Base-by-base conservation (phyloP, 2,113 vertebrate genomes). In the Ardeotis arabs region DNA sequence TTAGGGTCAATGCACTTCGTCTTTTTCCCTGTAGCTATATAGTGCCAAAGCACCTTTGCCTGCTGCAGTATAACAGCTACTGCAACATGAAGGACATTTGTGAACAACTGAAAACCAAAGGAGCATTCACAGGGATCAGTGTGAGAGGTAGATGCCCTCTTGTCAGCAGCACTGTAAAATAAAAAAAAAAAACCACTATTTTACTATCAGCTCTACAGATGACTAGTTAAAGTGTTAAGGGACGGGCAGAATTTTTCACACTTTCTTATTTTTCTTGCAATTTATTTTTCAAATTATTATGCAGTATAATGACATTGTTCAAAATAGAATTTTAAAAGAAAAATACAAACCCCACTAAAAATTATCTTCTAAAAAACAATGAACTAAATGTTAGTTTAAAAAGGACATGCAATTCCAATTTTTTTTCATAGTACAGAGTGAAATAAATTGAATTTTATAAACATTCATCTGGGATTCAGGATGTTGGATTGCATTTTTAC, bases 361-460 rank as follows among this genome's bases (percentile, higher is more conserved):
- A 47, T 17, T n/a, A 24, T 17, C 13, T 69, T 69, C 45, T 70
- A 89, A 77, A 90, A 86, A 86, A 9, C 21, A 53, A n/a, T 67
- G 1, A 67, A 9, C 4, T 64, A 78, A 58, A 68, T 15, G 6
- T 19, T 63, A 87, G 18, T 62, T 83, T 47, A 24, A 70, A 89
- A 85, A 50, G 35, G 52, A 37, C 10, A 14, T 3, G 1, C 1
- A 66, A 70, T 53, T 50, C 24, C 6, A 2, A 37, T 50, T 70
- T 75, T 18, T 62, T 31, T 56, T 31, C 29, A 56, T 31, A 74
- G 27, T 17, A n/a, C 8, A 60, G 25, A 86, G 8, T 35, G 14
- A 96, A 94, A 84, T 74, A 90, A 94, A 89, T 90, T 64, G 80
- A 45, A 70, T 49, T 55, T 74, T 77, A 86, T 74, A 81, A 94